These are phyloP conservation scores for Anas capensis DNA, from an alignment of 2,797 vertebrate genomes.

Conservation along the genomic window DNA sequence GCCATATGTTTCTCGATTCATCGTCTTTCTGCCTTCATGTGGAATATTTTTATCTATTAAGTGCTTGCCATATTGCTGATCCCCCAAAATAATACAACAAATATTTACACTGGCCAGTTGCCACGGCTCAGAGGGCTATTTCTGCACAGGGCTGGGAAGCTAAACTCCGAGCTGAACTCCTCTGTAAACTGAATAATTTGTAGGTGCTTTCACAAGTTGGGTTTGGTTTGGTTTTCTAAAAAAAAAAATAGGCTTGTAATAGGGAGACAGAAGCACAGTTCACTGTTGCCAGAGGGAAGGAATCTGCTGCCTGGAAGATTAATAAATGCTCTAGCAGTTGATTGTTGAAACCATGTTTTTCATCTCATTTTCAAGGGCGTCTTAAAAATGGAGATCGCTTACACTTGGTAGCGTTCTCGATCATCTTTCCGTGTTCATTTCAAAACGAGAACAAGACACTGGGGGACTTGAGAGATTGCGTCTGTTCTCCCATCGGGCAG, in stretches of 20 bases:
- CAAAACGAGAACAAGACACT: conserved; percentile 48
- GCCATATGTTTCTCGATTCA: not conserved
- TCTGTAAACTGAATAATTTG: not conserved
- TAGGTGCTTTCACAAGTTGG: not conserved
- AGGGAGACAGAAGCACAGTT: not conserved
- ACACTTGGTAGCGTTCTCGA: not conserved
- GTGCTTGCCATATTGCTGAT: not conserved
- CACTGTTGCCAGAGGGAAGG: conserved; percentile 34
- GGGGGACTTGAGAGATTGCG: conserved; percentile 43
- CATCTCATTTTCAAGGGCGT: conserved; percentile 75
- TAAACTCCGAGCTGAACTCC: not conserved
- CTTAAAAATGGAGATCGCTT: conserved; percentile 40
- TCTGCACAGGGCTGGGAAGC: not conserved
- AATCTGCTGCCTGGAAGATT: conserved; percentile 50
- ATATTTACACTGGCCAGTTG: not conserved
- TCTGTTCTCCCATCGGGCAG: conserved; percentile 59
- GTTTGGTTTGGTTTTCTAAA: not conserved
- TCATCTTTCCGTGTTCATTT: conserved; percentile 49
- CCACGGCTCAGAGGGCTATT: not conserved
- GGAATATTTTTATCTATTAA: not conserved
- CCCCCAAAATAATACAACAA: not conserved
- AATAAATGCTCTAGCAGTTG: conserved; percentile 25
- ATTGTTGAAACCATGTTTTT: conserved; percentile 53
- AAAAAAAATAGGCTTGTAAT: not conserved
- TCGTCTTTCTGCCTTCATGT: not conserved